Conservation (phyloP, 2,797 vertebrate species). For the Clarias platycephalus region DNA sequence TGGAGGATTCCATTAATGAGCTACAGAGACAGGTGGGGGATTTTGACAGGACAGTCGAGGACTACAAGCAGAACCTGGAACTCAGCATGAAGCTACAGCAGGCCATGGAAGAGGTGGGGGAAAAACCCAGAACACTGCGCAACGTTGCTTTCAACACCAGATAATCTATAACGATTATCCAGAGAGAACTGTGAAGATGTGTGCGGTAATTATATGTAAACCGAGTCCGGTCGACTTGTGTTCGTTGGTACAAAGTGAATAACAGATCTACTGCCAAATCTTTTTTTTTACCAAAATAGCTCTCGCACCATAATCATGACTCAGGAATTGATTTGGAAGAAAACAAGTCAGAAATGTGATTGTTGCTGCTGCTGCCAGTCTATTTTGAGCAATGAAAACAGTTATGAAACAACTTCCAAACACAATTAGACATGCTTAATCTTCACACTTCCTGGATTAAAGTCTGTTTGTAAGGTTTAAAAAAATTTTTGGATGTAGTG, state of each 20-base stretch:
- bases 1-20: slow-evolving; percentile 73
- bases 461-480: not conserved
- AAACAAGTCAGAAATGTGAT: not conserved
- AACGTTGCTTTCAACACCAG: not conserved
- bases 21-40: slow-evolving; percentile 83
- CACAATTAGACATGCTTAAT: not conserved
- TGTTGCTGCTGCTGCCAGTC: not conserved
- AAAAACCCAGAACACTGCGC: not conserved
- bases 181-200: not conserved
- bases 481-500: not conserved
- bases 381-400: not conserved
- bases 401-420: not conserved
- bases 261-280: not conserved
- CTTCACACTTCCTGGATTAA: not conserved
- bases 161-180: not conserved
- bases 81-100: slow-evolving; percentile 82
- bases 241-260: not conserved
- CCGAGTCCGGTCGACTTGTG: not conserved
- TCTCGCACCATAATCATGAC: not conserved
- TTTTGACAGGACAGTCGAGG: slow-evolving; percentile 76
- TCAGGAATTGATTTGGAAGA: not conserved
- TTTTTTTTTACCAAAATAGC: not conserved
- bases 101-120: slow-evolving; percentile 85
- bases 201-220: not conserved
- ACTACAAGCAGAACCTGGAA: slow-evolving; percentile 83